phyloP scores from a whole-genome alignment of 1,140 invertebrate genomes.

The Zaprionus ornatus region DNA sequence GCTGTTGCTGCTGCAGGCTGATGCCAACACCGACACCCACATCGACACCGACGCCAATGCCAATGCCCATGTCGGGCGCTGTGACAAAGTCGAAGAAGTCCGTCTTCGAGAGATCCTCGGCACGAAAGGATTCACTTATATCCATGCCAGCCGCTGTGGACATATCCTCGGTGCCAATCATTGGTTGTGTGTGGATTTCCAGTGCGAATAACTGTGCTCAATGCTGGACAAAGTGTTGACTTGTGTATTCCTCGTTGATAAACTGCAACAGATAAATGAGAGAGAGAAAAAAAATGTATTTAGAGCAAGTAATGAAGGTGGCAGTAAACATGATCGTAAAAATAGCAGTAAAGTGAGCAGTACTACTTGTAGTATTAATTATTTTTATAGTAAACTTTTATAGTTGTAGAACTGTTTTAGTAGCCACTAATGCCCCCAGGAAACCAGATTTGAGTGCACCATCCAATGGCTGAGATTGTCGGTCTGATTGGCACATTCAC shows the following conservation, averaged over 20 bases:
- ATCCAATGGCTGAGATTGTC: conserved; percentile 40
- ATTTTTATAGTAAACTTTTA: neutral
- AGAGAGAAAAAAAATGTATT: neutral
- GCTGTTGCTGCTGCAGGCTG: conserved; percentile 51
- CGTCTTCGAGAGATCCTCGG: conserved; percentile 89
- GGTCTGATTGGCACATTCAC: conserved; percentile 28
- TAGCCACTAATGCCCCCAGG: neutral
- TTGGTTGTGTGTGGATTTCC: conserved; percentile 71
- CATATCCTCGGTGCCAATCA: conserved; percentile 84
- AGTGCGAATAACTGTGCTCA: conserved; percentile 36
- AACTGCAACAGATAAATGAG: neutral
- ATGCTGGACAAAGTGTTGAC: conserved; percentile 24
- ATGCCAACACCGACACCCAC: conserved; percentile 62
- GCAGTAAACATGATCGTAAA: neutral
- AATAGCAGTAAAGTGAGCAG: neutral
- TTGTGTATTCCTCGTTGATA: neutral
- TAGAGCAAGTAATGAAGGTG: neutral
- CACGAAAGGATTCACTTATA: conserved; percentile 90
- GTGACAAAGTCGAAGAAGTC: conserved; percentile 95
- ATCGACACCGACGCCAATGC: conserved; percentile 76
- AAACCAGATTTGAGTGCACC: conserved; percentile 10
- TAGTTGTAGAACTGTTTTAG: neutral
- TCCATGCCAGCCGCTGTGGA: conserved; percentile 87
- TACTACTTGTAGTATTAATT: neutral
- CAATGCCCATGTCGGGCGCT: conserved; percentile 86